These are phyloP conservation scores for Caiman crocodilus DNA, from an alignment of 2,797 vertebrate genomes.

Conservation along the genomic window DNA sequence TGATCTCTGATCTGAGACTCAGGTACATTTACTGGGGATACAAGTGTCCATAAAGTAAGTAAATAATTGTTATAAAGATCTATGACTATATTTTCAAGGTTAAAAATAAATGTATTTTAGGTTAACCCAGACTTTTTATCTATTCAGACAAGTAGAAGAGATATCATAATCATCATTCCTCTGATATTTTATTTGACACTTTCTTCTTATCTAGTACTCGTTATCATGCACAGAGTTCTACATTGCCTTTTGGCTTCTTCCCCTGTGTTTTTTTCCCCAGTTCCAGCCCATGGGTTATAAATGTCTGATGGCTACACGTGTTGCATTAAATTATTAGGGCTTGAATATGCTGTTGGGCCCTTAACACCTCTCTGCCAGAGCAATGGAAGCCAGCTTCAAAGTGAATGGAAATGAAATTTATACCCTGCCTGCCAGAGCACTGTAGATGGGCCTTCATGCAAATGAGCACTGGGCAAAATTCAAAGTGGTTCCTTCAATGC, in stretches of 20 bases:
- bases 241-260: slow-evolving; percentile 17
- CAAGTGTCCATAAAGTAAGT: slow-evolving; percentile 81
- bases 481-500: neutral
- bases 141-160: neutral
- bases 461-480: neutral
- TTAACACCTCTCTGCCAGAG: neutral
- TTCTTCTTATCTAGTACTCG: neutral
- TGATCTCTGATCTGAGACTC: slow-evolving; percentile 64
- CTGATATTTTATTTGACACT: neutral
- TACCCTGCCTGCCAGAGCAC: too few relatives aligned
- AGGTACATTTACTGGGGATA: slow-evolving; percentile 77
- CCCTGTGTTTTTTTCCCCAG: neutral
- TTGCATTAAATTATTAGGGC: neutral
- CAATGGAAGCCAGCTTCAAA: too few relatives aligned
- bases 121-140: neutral
- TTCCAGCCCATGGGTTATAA: too few relatives aligned
- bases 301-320: too few relatives aligned
- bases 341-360: neutral
- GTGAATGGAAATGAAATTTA: too few relatives aligned
- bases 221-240: neutral
- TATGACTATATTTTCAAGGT: slow-evolving; percentile 33
- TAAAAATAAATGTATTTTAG: slow-evolving; percentile 25
- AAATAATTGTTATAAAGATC: slow-evolving; percentile 65
- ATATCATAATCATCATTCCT: neutral
- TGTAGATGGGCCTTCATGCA: neutral